Evolutionary conservation across 2,113 vertebrate genomes (phyloP), one percentile per base, ranked within the genome.

Genomic region (Malurus alboscapulatus): DNA sequence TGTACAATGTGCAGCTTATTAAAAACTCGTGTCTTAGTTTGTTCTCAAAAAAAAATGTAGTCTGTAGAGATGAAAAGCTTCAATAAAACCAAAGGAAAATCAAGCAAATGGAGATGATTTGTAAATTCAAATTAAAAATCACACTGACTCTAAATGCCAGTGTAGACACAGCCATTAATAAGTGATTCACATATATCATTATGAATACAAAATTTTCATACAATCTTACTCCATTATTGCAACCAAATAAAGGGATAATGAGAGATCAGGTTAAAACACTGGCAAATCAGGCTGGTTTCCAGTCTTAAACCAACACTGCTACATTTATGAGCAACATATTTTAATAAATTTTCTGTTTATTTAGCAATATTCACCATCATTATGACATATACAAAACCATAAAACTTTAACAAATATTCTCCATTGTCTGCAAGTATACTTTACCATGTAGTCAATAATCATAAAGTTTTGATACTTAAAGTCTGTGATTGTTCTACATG

Each of bases 331-430:
- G 30, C 4, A 57, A 53, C 17, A 1, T 36, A 55, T 55, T 57
- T 62, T 45, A n/a, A 36, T 1, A 55, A 48, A 71, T 24, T 26
- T 9, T 36, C 9, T 5, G 2, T 53, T 71, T 10, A 21, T 40
- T 19, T 4, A 58, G 54, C 14, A 67, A 27, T 36, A 44, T 40
- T 67, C 4, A 18, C 48, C 8, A 30, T 26, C 30, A 40, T 25
- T 21, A 7, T 0, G 0, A 19, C 9, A 54, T 22, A 53, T 12
- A 66, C 3, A 48, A 85, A 69, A 8, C 2, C 2, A 2, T 40
- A 40, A 45, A 12, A 36, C 12, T 63, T 79, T 32, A 63, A 81
- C 14, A 59, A 3, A 10, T 63, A n/a, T n/a, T 65, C 11, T 42
- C 21, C 15, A 22, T 14, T 53, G 6, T 13, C 13, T 66, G 7